These are phyloP conservation scores for Malthinus flaveolus DNA, from an alignment of 2,888 invertebrate species.

Conservation along the genomic window DNA sequence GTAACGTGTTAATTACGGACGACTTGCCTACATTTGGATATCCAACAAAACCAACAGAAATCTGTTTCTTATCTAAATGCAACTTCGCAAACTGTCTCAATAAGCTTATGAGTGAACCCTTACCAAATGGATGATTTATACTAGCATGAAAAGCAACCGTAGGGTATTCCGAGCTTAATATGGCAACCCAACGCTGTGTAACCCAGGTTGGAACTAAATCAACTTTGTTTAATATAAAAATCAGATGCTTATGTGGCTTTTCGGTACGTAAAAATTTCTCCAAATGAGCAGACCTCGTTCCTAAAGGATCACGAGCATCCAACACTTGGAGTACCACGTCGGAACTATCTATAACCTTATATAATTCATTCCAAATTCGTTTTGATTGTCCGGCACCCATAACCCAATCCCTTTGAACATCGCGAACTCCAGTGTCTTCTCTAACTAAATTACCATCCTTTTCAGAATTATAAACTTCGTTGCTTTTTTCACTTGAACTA, in stretches of 20 bases:
- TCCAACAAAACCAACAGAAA: conserved; percentile 98
- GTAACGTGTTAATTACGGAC: conserved; percentile 94
- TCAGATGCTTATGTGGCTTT: conserved; percentile 95
- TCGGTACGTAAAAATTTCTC: conserved; percentile 91
- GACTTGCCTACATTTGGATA: conserved; percentile 99
- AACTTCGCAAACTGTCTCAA: conserved; percentile 93
- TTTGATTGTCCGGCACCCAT: conserved; percentile 95
- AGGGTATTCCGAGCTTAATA: conserved; percentile 92
- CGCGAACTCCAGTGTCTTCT: conserved; percentile 78
- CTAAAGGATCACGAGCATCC: conserved; percentile 96
- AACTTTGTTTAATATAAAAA: conserved; percentile 96
- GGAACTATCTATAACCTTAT: conserved; percentile 98
- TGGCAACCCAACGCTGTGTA: conserved; percentile 96
- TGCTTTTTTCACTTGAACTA: conserved; percentile 69
- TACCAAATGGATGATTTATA: conserved; percentile 97
- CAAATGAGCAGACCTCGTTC: conserved; percentile 91
- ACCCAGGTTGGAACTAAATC: conserved; percentile 98
- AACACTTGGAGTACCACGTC: conserved; percentile 96
- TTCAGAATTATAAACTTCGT: conserved; percentile 75
- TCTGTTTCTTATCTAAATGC: conserved; percentile 96
- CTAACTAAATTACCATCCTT: conserved; percentile 84
- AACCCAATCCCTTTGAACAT: conserved; percentile 88
- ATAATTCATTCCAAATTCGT: conserved; percentile 98
- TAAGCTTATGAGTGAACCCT: conserved; percentile 95
- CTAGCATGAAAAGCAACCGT: conserved; percentile 99